phyloP scores from a whole-genome alignment of 2,797 vertebrate species.

The Thripadectes ignobilis region DNA sequence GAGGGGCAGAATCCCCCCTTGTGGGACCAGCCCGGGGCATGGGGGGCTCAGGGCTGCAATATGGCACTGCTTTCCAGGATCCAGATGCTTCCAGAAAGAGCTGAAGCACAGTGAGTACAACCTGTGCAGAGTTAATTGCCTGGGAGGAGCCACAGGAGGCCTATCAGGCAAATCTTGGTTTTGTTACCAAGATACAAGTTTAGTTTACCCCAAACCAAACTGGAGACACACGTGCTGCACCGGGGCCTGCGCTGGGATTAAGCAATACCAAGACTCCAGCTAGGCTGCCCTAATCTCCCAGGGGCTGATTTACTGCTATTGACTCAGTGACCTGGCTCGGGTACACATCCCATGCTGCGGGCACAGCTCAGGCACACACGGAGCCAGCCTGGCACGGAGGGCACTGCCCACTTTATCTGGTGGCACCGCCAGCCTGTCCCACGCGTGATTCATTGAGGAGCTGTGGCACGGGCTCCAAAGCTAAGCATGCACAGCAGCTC shows the following conservation, averaged over 20 bases:
- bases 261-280: not conserved
- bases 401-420: not conserved
- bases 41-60: not conserved
- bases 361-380: not conserved
- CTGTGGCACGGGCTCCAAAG: not conserved
- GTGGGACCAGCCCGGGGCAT: not conserved
- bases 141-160: not conserved
- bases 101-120: not conserved
- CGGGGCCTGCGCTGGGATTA: not conserved
- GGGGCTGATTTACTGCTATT: not conserved
- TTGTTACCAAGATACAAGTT: not conserved
- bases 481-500: not conserved
- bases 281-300: not conserved
- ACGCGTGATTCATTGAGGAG: not conserved
- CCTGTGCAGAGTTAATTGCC: not conserved
- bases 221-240: not conserved
- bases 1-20: not conserved
- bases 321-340: not conserved
- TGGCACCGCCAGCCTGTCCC: not conserved
- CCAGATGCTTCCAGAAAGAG: not conserved
- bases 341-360: not conserved
- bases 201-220: not conserved
- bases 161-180: not conserved
- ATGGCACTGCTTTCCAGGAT: not conserved
- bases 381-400: not conserved